Percentiles rank a stretch among this genome's conserved stretches.
Evolutionary conservation across 2,113 vertebrate species (phyloP).

Genomic region (Ailuropoda melanoleuca): DNA sequence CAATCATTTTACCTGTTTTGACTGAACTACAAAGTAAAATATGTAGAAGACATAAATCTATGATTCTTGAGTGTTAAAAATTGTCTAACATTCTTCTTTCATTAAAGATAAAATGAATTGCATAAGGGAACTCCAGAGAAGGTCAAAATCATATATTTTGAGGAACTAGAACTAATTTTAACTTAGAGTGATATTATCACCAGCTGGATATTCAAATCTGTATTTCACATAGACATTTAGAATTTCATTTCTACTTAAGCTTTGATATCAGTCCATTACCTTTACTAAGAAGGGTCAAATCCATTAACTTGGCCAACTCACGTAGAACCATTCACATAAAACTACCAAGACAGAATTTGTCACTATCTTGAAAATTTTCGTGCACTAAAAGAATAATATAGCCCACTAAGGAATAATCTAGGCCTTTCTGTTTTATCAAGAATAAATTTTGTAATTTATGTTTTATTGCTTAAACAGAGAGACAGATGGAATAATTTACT

Average conservation of each 20-base stretch:
- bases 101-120: constrained; percentile 65
- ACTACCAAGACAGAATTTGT: not conserved
- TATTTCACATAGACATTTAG: constrained; percentile 49
- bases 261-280: constrained; percentile 15
- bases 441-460: not conserved
- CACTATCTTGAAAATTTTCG: not conserved
- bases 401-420: not conserved
- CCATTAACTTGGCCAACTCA: constrained; percentile 45
- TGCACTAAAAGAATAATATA: not conserved
- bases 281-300: constrained; percentile 11
- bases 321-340: not conserved
- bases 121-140: constrained; percentile 44
- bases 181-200: constrained; percentile 55
- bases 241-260: constrained; percentile 57
- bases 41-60: not conserved
- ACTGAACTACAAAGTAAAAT: not conserved
- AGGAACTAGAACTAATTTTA: constrained; percentile 74
- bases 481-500: not conserved
- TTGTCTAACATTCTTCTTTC: constrained; percentile 39
- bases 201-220: constrained; percentile 45
- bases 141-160: constrained; percentile 65
- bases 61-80: constrained; percentile 46
- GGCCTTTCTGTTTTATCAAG: not conserved
- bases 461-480: not conserved
- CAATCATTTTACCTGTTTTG: not conserved